phyloP scores from a whole-genome alignment of 2,797 vertebrate species.

The Sitta carolinensis region DNA sequence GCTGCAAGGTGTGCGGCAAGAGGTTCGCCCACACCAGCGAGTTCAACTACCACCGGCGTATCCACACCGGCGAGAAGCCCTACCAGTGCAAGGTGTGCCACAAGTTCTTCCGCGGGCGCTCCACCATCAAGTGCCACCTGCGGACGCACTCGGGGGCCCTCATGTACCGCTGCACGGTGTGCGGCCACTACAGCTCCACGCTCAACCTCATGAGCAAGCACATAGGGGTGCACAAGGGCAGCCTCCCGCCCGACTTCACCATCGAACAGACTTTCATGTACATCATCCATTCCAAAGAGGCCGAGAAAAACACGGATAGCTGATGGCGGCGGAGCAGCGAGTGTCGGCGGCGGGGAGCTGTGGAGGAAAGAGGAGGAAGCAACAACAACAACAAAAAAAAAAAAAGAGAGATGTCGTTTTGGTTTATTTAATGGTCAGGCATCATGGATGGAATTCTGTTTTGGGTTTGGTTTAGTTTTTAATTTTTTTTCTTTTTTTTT shows the following conservation, averaged over 20 bases:
- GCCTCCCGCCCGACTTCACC: slow-evolving; percentile 92
- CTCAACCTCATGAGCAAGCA: slow-evolving; percentile 97
- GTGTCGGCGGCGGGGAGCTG: not conserved
- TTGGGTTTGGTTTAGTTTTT: not conserved
- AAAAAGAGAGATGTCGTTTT: not conserved
- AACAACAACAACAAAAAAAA: too few species aligned
- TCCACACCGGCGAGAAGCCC: slow-evolving; percentile 96
- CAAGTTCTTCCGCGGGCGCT: slow-evolving; percentile 96
- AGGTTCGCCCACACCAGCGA: slow-evolving; percentile 97
- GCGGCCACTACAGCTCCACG: slow-evolving; percentile 94
- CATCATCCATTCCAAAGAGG: slow-evolving; percentile 96
- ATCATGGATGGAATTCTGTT: slow-evolving; percentile 15
- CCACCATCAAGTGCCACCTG: slow-evolving; percentile 98
- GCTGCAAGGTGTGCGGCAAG: slow-evolving; percentile 95
- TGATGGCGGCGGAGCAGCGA: slow-evolving; percentile 73
- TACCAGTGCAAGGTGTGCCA: slow-evolving; percentile 98
- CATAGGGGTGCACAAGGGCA: slow-evolving; percentile 93
- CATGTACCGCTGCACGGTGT: slow-evolving; percentile 97
- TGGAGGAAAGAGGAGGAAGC: not conserved
- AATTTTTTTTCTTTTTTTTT: not conserved
- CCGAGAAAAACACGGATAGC: slow-evolving; percentile 83
- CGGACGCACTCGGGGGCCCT: slow-evolving; percentile 96
- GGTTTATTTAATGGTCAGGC: slow-evolving; percentile 24
- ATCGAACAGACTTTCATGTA: slow-evolving; percentile 99
- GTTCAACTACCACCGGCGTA: slow-evolving; percentile 96